Percentiles rank a stretch among this genome's conserved stretches.
Evolutionary conservation across 2,797 vertebrate genomes (phyloP).

Genomic region (Helicolenus hilgendorfi): DNA sequence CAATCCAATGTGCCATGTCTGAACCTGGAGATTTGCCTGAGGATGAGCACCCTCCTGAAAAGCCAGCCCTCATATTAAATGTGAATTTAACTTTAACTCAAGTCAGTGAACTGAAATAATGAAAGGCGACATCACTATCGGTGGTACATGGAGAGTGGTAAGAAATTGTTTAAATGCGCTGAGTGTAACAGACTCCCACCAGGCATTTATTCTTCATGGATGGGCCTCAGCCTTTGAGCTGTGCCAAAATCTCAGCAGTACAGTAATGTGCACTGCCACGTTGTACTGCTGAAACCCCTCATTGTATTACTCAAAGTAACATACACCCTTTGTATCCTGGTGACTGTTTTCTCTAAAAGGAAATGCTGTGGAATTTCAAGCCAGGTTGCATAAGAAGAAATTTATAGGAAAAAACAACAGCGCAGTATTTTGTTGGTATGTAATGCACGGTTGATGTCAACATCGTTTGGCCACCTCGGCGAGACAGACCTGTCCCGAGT

Average conservation of each 20-base stretch:
- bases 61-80: not conserved
- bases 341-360: not conserved
- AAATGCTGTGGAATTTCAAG: not conserved
- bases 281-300: not conserved
- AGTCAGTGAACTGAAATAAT: not conserved
- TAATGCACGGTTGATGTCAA: not conserved
- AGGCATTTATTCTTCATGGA: slow-evolving; percentile 4
- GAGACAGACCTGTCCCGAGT: not conserved
- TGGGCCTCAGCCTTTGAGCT: not conserved
- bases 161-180: not conserved
- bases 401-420: not conserved
- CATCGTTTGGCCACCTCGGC: not conserved
- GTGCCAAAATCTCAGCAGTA: not conserved
- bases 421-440: not conserved
- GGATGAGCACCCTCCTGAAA: not conserved
- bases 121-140: not conserved
- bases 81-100: not conserved
- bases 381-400: not conserved
- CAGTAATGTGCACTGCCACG: not conserved
- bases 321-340: not conserved
- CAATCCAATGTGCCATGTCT: not conserved
- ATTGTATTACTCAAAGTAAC: not conserved
- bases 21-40: not conserved
- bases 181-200: not conserved
- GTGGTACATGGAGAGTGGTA: not conserved